Evolutionary conservation across 1,140 invertebrate genomes (phyloP), one percentile per base, ranked within the genome.

Genomic region (Diabrotica virgifera): DNA sequence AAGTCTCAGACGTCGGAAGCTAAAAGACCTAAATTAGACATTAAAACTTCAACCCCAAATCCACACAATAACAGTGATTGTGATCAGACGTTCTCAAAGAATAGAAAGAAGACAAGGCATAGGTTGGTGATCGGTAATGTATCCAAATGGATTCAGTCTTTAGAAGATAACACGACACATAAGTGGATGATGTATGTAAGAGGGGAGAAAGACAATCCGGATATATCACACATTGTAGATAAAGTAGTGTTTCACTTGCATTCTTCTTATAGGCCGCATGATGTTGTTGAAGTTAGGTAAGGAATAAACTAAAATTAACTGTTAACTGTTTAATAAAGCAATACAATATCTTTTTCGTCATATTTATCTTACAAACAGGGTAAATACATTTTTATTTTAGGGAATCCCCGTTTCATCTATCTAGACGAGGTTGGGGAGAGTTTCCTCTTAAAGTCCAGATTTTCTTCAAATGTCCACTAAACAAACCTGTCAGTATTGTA

Each of bases 131-230:
- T 92, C 75, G 93, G 94, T 0, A 95, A 96, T 81, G 89, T 93
- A 12, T 95, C 93, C 0, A 93, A 92, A 78, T 94, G 87, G 82
- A 88, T 92, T 40, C 87, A 88, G 3, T 80, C 84, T 0, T 85
- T 88, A 52, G 86, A 85, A 85, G 83, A 86, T 24, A 83, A 83
- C 38, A 85, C 90, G n/a, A 93, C 88, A 56, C 92, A 96, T 77
- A 94, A 94, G 74, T 96, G 94, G 94, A 88, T 94, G 79, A 85
- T 95, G 56, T 96, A 95, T 80, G 86, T 95, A 5, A 81, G 90
- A 68, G 89, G 87, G 0, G 81, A 86, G 55, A 85, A 84, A 68
- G 82, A 86, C 12, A 79, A 81, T 55, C 83, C 85, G 5, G 82
- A 87, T 57, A 82, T 93, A 63, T 80, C 85, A 14, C 79, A 85